These are phyloP conservation scores for Drosophila robusta DNA, from an alignment of 2,888 invertebrate genomes.

Conservation along the genomic window DNA sequence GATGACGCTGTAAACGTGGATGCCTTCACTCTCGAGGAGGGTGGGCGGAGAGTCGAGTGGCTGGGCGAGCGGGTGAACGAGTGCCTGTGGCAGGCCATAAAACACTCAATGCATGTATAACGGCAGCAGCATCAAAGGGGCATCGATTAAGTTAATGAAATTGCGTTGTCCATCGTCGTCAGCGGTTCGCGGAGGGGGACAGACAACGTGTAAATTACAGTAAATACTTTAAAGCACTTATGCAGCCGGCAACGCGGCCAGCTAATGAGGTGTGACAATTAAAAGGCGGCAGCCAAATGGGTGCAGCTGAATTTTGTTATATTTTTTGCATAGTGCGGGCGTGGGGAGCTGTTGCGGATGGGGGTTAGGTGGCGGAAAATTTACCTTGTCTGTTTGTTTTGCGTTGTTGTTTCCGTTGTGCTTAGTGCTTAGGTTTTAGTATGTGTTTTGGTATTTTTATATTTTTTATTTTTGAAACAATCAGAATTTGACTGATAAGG, in stretches of 20 bases:
- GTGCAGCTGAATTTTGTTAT: slow-evolving; percentile 33
- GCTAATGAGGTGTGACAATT: slow-evolving; percentile 77
- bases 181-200: slow-evolving; percentile 3
- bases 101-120: slow-evolving; percentile 49
- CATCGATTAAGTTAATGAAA: slow-evolving; percentile 75
- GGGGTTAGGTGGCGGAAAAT: neutral
- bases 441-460: slow-evolving; percentile 32
- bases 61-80: too few relatives aligned
- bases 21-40: slow-evolving; percentile 38
- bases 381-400: slow-evolving; percentile 39
- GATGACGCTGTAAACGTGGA: slow-evolving; percentile 9
- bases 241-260: slow-evolving; percentile 39
- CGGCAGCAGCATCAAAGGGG: slow-evolving; percentile 56
- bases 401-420: slow-evolving; percentile 21
- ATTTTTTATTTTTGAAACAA: slow-evolving; percentile 46
- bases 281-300: slow-evolving; percentile 36
- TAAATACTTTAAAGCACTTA: slow-evolving; percentile 70
- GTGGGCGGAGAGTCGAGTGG: neutral
- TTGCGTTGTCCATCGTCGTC: slow-evolving; percentile 43
- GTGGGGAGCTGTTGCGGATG: neutral
- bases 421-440: slow-evolving; percentile 28
- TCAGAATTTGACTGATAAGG: slow-evolving; percentile 61
- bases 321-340: neutral
- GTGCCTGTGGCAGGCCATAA: slow-evolving; percentile 44
- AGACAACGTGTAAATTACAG: slow-evolving; percentile 65